These are phyloP conservation scores for Chaetodon auriga DNA, from an alignment of 2,113 vertebrate genomes.

Conservation along the genomic window DNA sequence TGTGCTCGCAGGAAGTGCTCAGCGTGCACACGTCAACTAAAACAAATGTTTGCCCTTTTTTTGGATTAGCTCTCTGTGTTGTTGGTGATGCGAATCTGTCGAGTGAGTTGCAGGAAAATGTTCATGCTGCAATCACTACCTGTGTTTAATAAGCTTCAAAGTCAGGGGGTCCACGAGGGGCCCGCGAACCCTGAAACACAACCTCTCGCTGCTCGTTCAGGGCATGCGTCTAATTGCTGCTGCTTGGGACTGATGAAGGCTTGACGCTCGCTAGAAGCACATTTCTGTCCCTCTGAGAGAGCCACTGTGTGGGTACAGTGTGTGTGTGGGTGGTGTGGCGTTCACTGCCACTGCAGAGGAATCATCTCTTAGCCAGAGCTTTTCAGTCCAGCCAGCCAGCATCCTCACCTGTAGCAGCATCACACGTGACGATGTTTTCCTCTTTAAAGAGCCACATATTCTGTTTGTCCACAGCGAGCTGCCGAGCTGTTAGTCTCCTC, in stretches of 20 bases:
- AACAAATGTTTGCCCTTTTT: constrained; percentile 18
- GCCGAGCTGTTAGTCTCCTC: no score
- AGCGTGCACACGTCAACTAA: background rate
- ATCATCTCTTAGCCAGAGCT: no score
- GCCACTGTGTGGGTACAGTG: background rate
- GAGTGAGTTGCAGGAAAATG: background rate
- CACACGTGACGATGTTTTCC: background rate
- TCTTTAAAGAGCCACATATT: no score
- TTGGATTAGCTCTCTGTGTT: constrained; percentile 1
- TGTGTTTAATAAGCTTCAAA: background rate
- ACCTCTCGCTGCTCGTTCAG: background rate
- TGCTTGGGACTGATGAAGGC: background rate
- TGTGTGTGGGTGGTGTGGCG: no score
- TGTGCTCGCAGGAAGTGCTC: no score
- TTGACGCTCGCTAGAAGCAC: background rate
- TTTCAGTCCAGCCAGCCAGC: no score
- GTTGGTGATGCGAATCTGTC: constrained; percentile 31
- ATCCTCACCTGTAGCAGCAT: background rate
- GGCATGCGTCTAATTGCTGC: no score
- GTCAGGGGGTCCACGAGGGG: background rate
- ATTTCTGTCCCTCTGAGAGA: background rate
- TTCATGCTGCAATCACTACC: background rate
- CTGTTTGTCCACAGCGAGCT: no score
- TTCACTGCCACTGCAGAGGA: no score
- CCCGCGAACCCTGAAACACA: background rate